Evolutionary conservation across 2,797 vertebrate species (phyloP).

Genomic region (Todus mexicanus): DNA sequence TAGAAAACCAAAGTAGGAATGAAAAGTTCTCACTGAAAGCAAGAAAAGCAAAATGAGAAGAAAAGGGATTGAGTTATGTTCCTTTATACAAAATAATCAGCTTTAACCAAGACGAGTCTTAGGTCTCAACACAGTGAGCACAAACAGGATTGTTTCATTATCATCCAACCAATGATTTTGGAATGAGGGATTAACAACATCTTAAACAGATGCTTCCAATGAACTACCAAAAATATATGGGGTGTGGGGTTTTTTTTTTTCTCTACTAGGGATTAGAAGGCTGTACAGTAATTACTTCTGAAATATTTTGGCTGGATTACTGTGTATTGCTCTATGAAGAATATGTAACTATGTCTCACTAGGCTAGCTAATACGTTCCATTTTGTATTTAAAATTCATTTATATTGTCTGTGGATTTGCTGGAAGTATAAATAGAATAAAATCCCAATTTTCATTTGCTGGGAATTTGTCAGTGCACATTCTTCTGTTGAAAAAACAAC

Average conservation of each 20-base stretch:
- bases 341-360: constrained; percentile 2
- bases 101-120: constrained; percentile 27
- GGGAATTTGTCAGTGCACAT: not conserved
- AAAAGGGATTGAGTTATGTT: constrained; percentile 10
- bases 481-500: not conserved
- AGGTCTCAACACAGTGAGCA: constrained; percentile 13
- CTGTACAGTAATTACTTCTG: constrained; percentile 54
- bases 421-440: constrained; percentile 48
- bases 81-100: constrained; percentile 29
- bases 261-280: constrained; percentile 42
- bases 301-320: constrained; percentile 63
- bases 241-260: not conserved
- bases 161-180: constrained; percentile 24
- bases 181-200: constrained; percentile 44
- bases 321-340: not conserved
- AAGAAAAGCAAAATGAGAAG: not conserved
- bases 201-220: constrained; percentile 65
- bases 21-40: not conserved
- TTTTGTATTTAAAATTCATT: constrained; percentile 44
- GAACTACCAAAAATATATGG: constrained; percentile 51
- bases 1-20: not conserved
- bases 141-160: constrained; percentile 38
- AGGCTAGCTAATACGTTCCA: not conserved
- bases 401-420: constrained; percentile 55
- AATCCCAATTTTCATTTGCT: constrained; percentile 16